Conservation (phyloP, 2,113 vertebrate species). For the Colistium nudipinnis region DNA sequence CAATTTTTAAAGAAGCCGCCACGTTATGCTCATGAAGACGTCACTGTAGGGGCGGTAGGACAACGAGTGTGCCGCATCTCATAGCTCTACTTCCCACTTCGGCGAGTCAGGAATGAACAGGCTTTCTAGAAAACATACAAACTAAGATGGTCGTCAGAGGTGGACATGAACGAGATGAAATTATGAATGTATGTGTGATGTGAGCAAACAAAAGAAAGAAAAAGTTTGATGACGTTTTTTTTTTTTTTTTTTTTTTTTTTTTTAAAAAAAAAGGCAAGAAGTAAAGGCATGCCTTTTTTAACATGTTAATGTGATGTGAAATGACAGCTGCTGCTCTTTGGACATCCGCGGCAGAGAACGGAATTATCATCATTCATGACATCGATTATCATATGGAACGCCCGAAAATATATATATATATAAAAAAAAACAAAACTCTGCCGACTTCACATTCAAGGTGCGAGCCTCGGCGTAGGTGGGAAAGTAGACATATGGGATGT, state of each 20-base stretch:
- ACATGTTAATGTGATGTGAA: constrained; percentile 65
- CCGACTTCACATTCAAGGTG: constrained; percentile 56
- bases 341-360: constrained; percentile 39
- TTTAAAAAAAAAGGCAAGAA: constrained; percentile 13
- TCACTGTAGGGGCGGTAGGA: constrained; percentile 24
- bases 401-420: constrained; percentile 26
- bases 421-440: constrained; percentile 35
- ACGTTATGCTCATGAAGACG: constrained; percentile 1
- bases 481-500: constrained; percentile 51
- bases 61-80: constrained; percentile 15
- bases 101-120: constrained; percentile 33
- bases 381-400: constrained; percentile 58
- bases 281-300: constrained; percentile 12
- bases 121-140: constrained; percentile 2
- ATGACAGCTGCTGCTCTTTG: constrained; percentile 67
- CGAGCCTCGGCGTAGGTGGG: constrained; percentile 62
- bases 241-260: no score
- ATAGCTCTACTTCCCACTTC: constrained; percentile 49
- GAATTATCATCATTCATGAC: constrained; percentile 52
- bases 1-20: no score
- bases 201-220: constrained; percentile 9
- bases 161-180: not conserved
- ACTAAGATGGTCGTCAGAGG: not conserved
- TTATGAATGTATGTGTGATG: constrained; percentile 17
- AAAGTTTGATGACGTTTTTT: not conserved